Percentiles rank a stretch among this genome's conserved stretches.
These are phyloP conservation scores for Aphelocoma coerulescens DNA, from an alignment of 2,113 vertebrate genomes.

Conservation along the genomic window DNA sequence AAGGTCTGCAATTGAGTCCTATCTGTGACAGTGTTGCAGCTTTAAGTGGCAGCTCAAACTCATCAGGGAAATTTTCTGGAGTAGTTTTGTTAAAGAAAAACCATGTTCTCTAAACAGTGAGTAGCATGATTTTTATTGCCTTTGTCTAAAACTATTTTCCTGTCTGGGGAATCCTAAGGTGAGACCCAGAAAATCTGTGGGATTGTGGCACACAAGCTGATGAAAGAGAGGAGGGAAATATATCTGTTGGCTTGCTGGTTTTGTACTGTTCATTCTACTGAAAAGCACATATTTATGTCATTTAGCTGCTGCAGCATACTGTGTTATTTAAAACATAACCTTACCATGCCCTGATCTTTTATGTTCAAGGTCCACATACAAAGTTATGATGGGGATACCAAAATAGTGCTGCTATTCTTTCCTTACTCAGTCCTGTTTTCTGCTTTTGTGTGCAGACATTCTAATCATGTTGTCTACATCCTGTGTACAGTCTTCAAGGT, in stretches of 20 bases:
- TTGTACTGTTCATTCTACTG: background rate
- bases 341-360: background rate
- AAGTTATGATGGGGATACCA: background rate
- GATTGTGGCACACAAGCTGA: background rate
- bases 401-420: background rate
- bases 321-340: background rate
- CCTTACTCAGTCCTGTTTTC: background rate
- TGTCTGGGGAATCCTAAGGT: background rate
- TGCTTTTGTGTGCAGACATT: background rate
- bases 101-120: background rate
- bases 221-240: background rate
- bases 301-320: background rate
- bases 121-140: background rate
- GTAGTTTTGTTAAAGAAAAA: background rate
- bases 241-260: background rate
- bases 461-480: fast-evolving
- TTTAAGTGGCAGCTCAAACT: background rate
- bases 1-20: background rate
- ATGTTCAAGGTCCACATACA: background rate
- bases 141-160: background rate
- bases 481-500: background rate
- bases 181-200: background rate
- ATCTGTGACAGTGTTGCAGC: background rate
- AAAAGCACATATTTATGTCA: background rate
- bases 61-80: background rate